These are phyloP conservation scores for Dynastes hyllus DNA, from an alignment of 2,888 invertebrate genomes.

Conservation along the genomic window DNA sequence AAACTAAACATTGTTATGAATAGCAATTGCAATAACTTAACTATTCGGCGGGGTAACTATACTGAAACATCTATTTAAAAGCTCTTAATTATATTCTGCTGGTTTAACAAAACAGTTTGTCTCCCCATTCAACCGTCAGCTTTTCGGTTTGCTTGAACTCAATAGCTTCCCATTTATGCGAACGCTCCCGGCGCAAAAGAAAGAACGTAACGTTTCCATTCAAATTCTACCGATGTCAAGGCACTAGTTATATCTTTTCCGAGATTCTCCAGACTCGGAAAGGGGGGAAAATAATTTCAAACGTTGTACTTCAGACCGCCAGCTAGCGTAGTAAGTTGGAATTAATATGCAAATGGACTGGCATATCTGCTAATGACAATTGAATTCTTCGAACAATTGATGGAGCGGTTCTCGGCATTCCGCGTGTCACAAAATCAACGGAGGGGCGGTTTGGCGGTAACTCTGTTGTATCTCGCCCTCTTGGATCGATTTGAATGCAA, in stretches of 20 bases:
- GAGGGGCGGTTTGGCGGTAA: not conserved
- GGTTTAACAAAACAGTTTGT: conserved; percentile 6
- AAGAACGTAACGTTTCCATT: not conserved
- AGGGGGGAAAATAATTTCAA: conserved; percentile 3
- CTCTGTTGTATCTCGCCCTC: not conserved
- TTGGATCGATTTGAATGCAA: conserved; percentile 18
- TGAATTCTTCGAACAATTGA: conserved; percentile 37
- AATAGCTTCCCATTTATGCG: not conserved
- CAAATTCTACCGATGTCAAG: not conserved
- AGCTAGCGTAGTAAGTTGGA: not conserved
- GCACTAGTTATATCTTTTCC: conserved; percentile 6
- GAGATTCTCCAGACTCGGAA: not conserved
- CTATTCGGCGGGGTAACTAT: too few species aligned
- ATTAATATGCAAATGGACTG: conserved; percentile 44
- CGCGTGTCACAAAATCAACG: not conserved
- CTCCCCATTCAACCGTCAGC: not conserved
- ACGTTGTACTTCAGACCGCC: not conserved
- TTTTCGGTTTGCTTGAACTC: not conserved
- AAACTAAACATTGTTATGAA: not conserved
- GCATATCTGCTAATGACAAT: conserved; percentile 23
- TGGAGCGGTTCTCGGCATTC: not conserved
- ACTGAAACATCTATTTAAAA: not conserved
- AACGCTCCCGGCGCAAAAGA: not conserved
- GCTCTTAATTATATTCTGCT: not conserved
- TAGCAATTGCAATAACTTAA: too few species aligned